These are phyloP conservation scores for Ceuthmochares aereus DNA, from an alignment of 2,113 vertebrate genomes.

Conservation along the genomic window DNA sequence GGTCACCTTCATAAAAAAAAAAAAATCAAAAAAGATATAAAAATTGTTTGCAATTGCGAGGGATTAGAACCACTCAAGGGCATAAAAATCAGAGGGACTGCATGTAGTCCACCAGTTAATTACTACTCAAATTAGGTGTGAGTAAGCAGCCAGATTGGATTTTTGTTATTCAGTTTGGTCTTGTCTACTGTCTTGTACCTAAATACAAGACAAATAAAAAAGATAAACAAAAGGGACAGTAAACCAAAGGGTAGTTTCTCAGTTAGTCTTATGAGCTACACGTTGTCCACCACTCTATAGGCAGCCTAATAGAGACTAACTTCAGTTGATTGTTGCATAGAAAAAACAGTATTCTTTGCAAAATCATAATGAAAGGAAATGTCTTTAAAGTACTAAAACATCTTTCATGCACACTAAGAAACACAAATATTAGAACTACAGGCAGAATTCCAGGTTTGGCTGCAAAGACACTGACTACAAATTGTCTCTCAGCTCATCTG, in stretches of 20 bases:
- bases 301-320: neutral
- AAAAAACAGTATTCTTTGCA: neutral
- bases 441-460: neutral
- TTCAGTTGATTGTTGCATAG: neutral
- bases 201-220: neutral
- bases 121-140: neutral
- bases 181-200: neutral
- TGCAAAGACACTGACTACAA: neutral
- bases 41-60: neutral
- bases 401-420: neutral
- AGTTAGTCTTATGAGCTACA: neutral
- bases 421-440: neutral
- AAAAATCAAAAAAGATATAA: neutral
- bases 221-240: neutral
- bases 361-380: neutral
- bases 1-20: neutral
- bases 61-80: neutral
- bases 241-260: neutral
- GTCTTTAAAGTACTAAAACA: neutral
- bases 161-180: neutral
- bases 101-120: neutral
- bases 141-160: neutral
- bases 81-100: neutral
- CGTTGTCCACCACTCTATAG: fast-evolving
- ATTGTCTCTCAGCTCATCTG: neutral